Conservation (phyloP, 2,797 vertebrate genomes). For the Brotula barbata region DNA sequence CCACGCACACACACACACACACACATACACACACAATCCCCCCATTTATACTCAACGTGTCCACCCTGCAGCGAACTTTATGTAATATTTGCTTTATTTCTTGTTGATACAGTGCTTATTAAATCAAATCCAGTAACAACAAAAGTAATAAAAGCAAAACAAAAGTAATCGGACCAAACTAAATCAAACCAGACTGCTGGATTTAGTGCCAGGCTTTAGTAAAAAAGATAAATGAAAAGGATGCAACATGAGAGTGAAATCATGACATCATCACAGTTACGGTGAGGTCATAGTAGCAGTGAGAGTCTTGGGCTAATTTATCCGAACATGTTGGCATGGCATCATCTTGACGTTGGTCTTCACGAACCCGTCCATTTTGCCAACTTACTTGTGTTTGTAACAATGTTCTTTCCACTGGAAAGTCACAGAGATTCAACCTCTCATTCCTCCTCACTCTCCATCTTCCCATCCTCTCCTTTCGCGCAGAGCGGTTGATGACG, state of each 20-base stretch:
- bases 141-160: not conserved
- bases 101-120: slow-evolving; percentile 25
- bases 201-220: slow-evolving; percentile 4
- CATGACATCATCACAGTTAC: too few relatives aligned
- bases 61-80: not conserved
- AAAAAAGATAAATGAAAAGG: slow-evolving; percentile 12
- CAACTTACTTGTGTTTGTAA: too few relatives aligned
- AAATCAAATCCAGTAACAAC: slow-evolving; percentile 7
- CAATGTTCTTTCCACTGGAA: too few relatives aligned
- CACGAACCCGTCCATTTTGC: too few relatives aligned
- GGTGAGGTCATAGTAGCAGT: too few relatives aligned
- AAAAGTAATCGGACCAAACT: slow-evolving; percentile 19
- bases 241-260: not conserved
- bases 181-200: slow-evolving; percentile 9
- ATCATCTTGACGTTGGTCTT: too few relatives aligned
- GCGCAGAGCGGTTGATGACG: slow-evolving; percentile 78
- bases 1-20: too few relatives aligned
- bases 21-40: too few relatives aligned
- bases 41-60: not conserved
- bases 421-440: too few relatives aligned
- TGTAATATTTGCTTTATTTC: slow-evolving; percentile 22
- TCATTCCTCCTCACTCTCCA: not conserved
- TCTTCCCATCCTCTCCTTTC: not conserved
- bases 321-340: too few relatives aligned
- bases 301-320: too few relatives aligned